Base-by-base conservation (phyloP, 2,888 invertebrate genomes). In the Gibbula magus region DNA sequence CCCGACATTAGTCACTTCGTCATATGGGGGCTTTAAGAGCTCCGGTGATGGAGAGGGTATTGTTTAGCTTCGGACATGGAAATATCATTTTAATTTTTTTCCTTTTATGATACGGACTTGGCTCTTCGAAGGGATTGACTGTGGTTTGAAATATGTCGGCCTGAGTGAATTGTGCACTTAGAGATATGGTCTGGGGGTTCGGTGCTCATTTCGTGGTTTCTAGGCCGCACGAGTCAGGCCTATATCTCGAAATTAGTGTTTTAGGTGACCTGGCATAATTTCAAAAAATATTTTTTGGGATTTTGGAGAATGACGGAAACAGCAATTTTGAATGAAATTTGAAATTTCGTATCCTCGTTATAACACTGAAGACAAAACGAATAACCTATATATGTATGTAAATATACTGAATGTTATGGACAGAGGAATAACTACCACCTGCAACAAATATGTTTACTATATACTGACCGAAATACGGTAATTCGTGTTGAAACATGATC, bases 61-160 rank as follows among this genome's bases (percentile, higher is more conserved):
- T 70, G 70, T 70, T 70, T 70, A 20, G 70, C 18, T 39, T 70
- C 39, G 39, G 70, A 70, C 70, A 70, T 70, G 70, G n/a, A 70
- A 70, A 70, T 70, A 70, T 70, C 70, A 70, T 35, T 39, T 70
- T 70, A 35, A 70, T 35, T 39, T 70, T 70, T 70, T 70, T 18
- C 39, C 70, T 70, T 70, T 70, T 70, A 70, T 70, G 39, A 3
- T 25, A 13, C 25, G 25, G 16, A 25, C 29, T 22, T 22, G 61
- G 8, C 8, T 35, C n/a, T n/a, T 70, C 16, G 20, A 10, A n/a
- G 10, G 70, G 39, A 70, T 70, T 70, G 70, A 20, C 35, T 70
- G 70, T 20, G 70, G 70, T 70, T 70, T 70, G 70, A 70, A 70
- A 70, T 35, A 32, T 39, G 70, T 39, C 20, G n/a, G 70, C 29